Conservation (phyloP, 2,888 invertebrate species). For the Patella pellucida region DNA sequence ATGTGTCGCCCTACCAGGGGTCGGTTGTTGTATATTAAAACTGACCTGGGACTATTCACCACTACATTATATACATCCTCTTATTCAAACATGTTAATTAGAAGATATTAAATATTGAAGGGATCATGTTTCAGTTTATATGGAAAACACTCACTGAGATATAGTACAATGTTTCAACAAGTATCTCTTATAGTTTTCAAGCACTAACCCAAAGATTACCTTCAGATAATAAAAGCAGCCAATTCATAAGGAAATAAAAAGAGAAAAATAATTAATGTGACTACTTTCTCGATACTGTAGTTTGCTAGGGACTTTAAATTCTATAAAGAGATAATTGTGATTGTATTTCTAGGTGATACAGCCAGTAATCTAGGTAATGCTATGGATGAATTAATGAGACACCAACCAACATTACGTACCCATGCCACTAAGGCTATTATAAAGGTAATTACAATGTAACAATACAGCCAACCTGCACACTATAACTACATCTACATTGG, state of each 20-base stretch:
- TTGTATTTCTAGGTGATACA: slow-evolving; percentile 73
- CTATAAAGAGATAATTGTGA: neutral
- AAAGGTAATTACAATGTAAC: slow-evolving; percentile 72
- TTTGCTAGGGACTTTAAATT: no score
- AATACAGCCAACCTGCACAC: neutral
- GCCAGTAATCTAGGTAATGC: slow-evolving; percentile 88
- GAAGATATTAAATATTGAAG: no score
- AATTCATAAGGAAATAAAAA: no score
- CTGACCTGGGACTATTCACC: slow-evolving; percentile 7
- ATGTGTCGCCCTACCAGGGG: slow-evolving; percentile 5
- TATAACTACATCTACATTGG: neutral
- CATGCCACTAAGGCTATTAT: slow-evolving; percentile 86
- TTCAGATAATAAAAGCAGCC: no score
- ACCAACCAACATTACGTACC: slow-evolving; percentile 85
- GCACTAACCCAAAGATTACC: no score
- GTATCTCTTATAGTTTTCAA: no score
- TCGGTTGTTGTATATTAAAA: neutral
- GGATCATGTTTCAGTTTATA: no score
- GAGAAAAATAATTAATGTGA: no score
- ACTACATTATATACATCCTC: neutral
- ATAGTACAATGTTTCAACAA: no score
- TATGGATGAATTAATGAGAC: slow-evolving; percentile 91
- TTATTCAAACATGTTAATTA: no score
- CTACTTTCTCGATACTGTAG: no score
- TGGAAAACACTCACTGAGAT: no score